These are phyloP conservation scores for Gambelia wislizenii DNA, from an alignment of 2,797 vertebrate genomes.

Conservation along the genomic window DNA sequence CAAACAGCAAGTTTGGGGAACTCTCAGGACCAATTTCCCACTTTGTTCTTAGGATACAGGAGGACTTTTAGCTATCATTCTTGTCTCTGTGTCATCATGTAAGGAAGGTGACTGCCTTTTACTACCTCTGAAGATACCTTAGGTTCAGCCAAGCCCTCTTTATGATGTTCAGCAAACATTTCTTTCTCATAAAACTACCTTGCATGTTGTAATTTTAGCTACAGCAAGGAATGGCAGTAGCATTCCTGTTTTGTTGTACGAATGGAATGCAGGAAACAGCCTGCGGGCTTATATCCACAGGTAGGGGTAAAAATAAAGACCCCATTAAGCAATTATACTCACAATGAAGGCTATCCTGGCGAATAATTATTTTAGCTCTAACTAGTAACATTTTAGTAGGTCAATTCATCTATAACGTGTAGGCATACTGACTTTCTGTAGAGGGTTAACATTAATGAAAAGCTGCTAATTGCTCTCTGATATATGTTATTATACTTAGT, in stretches of 20 bases:
- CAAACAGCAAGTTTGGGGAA: not conserved
- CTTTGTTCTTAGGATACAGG: not conserved
- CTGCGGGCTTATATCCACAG: not conserved
- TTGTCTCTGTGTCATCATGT: not conserved
- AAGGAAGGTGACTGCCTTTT: not conserved
- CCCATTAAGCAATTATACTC: not conserved
- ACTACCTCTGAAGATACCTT: not conserved
- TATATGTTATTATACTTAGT: not conserved
- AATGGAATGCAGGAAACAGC: not conserved
- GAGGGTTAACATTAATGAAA: slow-evolving; percentile 7
- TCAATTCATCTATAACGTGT: not conserved
- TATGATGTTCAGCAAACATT: not conserved
- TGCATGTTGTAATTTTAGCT: not conserved
- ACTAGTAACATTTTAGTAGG: not conserved
- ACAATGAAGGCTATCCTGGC: not conserved
- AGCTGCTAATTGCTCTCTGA: slow-evolving; percentile 4
- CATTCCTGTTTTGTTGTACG: not conserved
- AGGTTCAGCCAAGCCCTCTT: not conserved
- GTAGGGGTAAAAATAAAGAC: not conserved
- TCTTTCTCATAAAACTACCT: not conserved
- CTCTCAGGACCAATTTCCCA: not conserved
- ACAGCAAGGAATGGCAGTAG: not conserved
- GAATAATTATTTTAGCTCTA: not conserved
- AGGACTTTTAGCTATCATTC: not conserved
- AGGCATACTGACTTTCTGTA: not conserved